Evolutionary conservation across 1,140 invertebrate species (phyloP).

Genomic region (Drosophila nigrodunni): DNA sequence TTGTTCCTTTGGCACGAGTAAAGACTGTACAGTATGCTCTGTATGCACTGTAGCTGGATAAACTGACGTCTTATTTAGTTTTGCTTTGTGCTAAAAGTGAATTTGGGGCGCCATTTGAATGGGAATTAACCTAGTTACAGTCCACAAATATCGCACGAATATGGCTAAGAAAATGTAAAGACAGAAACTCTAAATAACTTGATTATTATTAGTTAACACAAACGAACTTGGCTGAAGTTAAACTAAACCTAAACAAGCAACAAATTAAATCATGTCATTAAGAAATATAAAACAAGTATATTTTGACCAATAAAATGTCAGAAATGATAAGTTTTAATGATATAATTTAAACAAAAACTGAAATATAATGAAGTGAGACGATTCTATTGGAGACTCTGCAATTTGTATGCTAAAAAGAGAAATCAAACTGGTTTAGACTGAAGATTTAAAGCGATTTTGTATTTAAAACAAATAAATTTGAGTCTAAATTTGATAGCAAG

Average conservation of each 20-base stretch:
- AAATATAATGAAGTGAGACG: background rate
- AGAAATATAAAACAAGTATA: too few relatives aligned
- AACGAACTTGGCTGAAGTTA: too few relatives aligned
- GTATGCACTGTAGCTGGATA: slow-evolving; percentile 10
- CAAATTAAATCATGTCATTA: too few relatives aligned
- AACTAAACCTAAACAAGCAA: background rate
- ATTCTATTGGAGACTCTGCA: background rate
- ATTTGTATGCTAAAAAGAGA: slow-evolving; percentile 18
- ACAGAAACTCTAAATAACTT: slow-evolving; percentile 8
- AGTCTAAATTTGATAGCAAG: too few relatives aligned
- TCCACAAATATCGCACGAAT: background rate
- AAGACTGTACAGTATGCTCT: background rate
- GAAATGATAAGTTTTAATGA: too few relatives aligned
- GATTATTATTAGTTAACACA: background rate
- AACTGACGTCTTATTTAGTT: slow-evolving; percentile 44
- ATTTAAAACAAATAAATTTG: background rate
- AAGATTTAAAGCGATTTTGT: background rate
- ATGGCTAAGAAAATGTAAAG: background rate
- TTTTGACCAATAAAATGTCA: too few relatives aligned
- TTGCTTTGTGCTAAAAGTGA: slow-evolving; percentile 10
- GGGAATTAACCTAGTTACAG: slow-evolving; percentile 42
- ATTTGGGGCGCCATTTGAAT: slow-evolving; percentile 19
- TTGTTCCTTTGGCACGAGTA: background rate
- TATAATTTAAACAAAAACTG: too few relatives aligned
- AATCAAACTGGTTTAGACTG: slow-evolving; percentile 16